These are phyloP conservation scores for Tenthredo livida DNA, from an alignment of 2,888 invertebrate species.

Conservation along the genomic window DNA sequence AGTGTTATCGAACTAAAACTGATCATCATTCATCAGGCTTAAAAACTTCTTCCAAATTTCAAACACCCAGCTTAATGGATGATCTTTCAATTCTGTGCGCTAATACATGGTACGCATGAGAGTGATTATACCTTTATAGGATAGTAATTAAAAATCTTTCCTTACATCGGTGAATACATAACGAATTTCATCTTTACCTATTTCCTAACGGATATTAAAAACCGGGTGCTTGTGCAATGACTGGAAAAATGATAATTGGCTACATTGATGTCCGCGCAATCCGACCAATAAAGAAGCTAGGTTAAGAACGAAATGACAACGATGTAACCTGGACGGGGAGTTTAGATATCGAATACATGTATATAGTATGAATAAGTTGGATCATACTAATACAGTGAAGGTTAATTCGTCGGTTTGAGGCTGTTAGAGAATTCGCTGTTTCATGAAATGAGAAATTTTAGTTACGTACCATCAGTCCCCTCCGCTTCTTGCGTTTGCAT, in stretches of 20 bases:
- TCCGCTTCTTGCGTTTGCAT: slow-evolving; percentile 71
- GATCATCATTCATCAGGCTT: no score
- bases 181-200: background rate
- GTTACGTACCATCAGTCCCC: slow-evolving; percentile 68
- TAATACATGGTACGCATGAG: background rate
- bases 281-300: slow-evolving; percentile 6
- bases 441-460: slow-evolving; percentile 7
- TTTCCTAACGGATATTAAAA: background rate
- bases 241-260: background rate
- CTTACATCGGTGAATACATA: background rate
- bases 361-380: slow-evolving; percentile 42
- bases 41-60: background rate
- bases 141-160: background rate
- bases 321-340: background rate
- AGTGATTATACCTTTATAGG: background rate
- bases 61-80: background rate
- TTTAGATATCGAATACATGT: background rate
- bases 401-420: background rate
- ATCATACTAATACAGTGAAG: slow-evolving; percentile 16
- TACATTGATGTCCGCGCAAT: background rate
- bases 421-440: background rate
- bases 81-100: background rate
- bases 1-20: no score
- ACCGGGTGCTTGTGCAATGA: background rate
- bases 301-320: slow-evolving; percentile 1